These are phyloP conservation scores for Tringa solitaria DNA, from an alignment of 2,113 vertebrate genomes.

Conservation along the genomic window DNA sequence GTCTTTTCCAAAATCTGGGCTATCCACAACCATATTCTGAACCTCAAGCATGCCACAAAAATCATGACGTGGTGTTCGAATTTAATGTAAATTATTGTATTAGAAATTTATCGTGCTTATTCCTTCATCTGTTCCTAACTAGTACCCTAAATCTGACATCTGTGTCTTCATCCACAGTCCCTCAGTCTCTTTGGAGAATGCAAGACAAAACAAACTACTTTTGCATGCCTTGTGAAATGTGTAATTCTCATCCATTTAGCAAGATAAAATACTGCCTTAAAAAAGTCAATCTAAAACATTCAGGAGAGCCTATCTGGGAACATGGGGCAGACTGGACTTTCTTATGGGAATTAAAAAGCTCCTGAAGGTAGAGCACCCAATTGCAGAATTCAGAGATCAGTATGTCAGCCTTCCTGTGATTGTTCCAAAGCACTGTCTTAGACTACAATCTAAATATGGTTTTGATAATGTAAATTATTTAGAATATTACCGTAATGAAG, in stretches of 20 bases:
- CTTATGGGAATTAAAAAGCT: background rate
- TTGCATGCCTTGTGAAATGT: background rate
- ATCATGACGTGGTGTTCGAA: background rate
- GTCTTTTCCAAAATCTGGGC: background rate
- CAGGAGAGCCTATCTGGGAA: background rate
- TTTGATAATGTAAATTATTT: background rate
- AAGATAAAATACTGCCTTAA: background rate
- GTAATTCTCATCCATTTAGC: background rate
- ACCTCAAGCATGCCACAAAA: background rate
- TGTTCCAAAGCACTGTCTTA: background rate
- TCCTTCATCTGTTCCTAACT: background rate
- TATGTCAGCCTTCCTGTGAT: background rate
- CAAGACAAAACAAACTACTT: background rate
- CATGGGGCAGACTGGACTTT: background rate
- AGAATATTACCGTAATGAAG: background rate
- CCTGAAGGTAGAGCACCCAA: background rate
- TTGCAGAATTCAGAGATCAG: background rate
- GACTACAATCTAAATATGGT: no score
- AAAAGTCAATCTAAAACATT: background rate
- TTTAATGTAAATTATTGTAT: background rate
- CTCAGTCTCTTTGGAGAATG: background rate
- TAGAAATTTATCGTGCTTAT: accelerated
- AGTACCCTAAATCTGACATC: background rate
- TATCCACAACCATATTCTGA: background rate
- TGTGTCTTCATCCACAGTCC: no score